phyloP scores from a whole-genome alignment of 2,888 invertebrate genomes.

The Ophion costatus region DNA sequence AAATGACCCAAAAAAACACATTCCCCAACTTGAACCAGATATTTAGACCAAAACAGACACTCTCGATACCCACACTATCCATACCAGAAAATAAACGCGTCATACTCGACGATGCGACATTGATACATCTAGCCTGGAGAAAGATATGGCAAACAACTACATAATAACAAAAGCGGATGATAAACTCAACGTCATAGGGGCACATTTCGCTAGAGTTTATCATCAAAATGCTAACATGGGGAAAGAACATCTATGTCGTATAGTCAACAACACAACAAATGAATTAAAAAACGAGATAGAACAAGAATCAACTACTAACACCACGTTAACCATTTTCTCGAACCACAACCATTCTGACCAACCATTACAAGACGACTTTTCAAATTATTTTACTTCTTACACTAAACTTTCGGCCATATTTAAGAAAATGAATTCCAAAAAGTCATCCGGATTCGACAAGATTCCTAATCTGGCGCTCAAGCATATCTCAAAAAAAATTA shows the following conservation, averaged over 20 bases:
- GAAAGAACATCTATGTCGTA: not conserved
- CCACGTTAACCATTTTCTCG: constrained; percentile 18
- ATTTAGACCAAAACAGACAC: constrained; percentile 28
- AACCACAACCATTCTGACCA: not conserved
- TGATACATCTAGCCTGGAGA: not conserved
- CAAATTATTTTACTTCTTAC: constrained; percentile 14
- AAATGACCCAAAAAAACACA: constrained; percentile 29
- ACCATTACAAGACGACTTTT: not conserved
- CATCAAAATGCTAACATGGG: constrained; percentile 47
- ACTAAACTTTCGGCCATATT: constrained; percentile 14
- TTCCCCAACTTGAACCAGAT: constrained; percentile 47
- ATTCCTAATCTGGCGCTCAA: constrained; percentile 51
- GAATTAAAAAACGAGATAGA: constrained; percentile 37
- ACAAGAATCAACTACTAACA: constrained; percentile 9
- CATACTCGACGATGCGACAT: constrained; percentile 23
- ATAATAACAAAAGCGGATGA: not conserved
- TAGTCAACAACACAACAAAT: constrained; percentile 9
- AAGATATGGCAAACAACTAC: constrained; percentile 3
- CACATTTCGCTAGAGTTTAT: constrained; percentile 42
- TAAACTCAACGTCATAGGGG: constrained; percentile 47
- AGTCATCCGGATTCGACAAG: constrained; percentile 50
- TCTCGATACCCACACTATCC: constrained; percentile 6
- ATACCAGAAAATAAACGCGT: not conserved
- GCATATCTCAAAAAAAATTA: constrained; percentile 27
- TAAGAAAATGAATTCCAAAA: constrained; percentile 53